These are phyloP conservation scores for Potamarius usumacintae DNA, from an alignment of 2,113 vertebrate genomes.

Conservation along the genomic window DNA sequence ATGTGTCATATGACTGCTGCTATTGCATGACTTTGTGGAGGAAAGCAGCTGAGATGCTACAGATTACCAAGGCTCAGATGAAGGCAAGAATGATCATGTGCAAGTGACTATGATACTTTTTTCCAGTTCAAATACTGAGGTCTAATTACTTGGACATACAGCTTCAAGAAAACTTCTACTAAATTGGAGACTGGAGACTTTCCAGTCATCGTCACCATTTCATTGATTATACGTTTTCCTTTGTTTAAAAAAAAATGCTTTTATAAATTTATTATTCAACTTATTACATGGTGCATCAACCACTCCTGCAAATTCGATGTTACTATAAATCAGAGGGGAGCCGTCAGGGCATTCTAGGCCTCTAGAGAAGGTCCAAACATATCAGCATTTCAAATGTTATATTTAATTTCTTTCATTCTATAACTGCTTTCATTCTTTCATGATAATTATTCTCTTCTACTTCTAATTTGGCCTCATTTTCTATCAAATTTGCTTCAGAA, in stretches of 20 bases:
- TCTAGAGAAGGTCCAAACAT: too few species aligned
- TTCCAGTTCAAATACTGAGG: background rate
- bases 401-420: too few species aligned
- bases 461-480: too few species aligned
- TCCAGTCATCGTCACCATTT: background rate
- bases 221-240: background rate
- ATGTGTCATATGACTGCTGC: slow-evolving; percentile 21
- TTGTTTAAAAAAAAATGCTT: background rate
- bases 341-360: too few species aligned
- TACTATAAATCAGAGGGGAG: background rate
- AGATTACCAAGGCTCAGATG: background rate
- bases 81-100: background rate
- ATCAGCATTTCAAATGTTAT: too few species aligned
- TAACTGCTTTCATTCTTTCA: too few species aligned
- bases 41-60: background rate
- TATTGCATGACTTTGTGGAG: background rate
- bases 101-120: background rate
- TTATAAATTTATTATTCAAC: background rate
- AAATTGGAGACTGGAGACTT: background rate
- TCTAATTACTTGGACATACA: background rate
- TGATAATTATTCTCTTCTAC: too few species aligned
- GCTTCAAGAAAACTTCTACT: background rate
- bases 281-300: background rate
- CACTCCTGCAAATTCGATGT: background rate
- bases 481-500: too few species aligned